Base-by-base conservation (phyloP, 2,888 invertebrate genomes). In the Creontiades dilutus region DNA sequence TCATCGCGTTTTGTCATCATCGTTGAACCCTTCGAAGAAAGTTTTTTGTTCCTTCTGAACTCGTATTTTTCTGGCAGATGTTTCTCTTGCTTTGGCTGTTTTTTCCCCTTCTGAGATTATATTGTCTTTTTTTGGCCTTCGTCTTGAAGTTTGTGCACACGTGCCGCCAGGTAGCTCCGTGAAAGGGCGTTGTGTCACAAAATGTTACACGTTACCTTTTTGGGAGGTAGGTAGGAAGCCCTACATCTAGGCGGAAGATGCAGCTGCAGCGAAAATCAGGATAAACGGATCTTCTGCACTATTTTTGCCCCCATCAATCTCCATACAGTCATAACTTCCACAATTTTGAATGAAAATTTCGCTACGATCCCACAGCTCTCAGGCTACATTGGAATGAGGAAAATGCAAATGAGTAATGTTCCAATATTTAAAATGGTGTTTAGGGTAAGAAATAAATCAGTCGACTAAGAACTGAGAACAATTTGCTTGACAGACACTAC, bases 1-100 rank as follows among this genome's bases (percentile, higher is more conserved):
- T n/a, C n/a, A n/a, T n/a, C n/a, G n/a, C n/a, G n/a, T 61, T 61
- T 61, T 61, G 61, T 61, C 23, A 61, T 61, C 61, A 61, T n/a
- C n/a, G 19, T 61, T 19, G 61, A n/a, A 61, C 61, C 61, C 23
- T 61, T 61, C 61, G 61, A 16, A 19, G 19, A 61, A 19, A 19
- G 5, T 61, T 61, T 61, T 61, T 61, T 61, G 61, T 61, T 4
- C 61, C 61, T 61, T 61, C 23, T 61, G 16, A 61, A 61, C n/a
- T n/a, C n/a, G n/a, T n/a, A 61, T 4, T 9, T 23, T 19, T 61
- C n/a, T n/a, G 61, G 61, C 61, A 61, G 61, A 61, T 61, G 61
- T 61, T 61, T 23, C n/a, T n/a, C n/a, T 23, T n/a, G 13, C 19
- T 48, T 19, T 19, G 61, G 23, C n/a, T 16, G 19, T 61, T 19